These are phyloP conservation scores for Fundulus diaphanus DNA, from an alignment of 2,797 vertebrate genomes.

Conservation along the genomic window DNA sequence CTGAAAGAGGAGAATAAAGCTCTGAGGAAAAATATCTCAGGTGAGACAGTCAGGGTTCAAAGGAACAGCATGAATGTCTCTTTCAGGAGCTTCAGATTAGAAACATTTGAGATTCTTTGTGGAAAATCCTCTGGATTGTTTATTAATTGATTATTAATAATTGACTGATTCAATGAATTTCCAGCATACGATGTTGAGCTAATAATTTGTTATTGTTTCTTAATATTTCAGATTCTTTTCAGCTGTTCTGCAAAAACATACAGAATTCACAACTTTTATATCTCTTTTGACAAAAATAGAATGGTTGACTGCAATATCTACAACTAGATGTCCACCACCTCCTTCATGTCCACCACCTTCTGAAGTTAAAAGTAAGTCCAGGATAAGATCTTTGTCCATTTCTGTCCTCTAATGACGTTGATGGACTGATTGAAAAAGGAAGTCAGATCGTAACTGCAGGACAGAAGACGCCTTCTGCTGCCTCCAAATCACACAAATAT, in stretches of 20 bases:
- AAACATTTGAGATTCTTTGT: neutral
- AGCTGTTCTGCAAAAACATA: neutral
- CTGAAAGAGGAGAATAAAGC: neutral
- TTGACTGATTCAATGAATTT: neutral
- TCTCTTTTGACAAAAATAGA: neutral
- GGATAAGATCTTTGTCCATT: neutral
- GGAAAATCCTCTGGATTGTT: neutral
- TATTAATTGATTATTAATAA: neutral
- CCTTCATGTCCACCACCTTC: neutral
- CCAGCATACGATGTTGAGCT: neutral
- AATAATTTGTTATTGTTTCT: neutral
- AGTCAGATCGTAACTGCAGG: conserved; percentile 1
- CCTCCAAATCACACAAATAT: conserved; percentile 1
- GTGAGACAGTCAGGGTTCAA: neutral
- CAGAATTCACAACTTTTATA: neutral
- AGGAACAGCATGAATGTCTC: neutral
- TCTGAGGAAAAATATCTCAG: neutral
- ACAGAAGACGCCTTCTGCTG: conserved; percentile 3
- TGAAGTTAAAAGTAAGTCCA: neutral
- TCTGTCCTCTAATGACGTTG: neutral
- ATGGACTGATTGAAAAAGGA: neutral
- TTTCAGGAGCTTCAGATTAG: neutral
- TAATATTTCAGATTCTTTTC: neutral
- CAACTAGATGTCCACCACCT: fast-evolving
- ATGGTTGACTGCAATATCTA: neutral